phyloP scores from a whole-genome alignment of 2,113 vertebrate species.

The Rhinolophus ferrumequinum region DNA sequence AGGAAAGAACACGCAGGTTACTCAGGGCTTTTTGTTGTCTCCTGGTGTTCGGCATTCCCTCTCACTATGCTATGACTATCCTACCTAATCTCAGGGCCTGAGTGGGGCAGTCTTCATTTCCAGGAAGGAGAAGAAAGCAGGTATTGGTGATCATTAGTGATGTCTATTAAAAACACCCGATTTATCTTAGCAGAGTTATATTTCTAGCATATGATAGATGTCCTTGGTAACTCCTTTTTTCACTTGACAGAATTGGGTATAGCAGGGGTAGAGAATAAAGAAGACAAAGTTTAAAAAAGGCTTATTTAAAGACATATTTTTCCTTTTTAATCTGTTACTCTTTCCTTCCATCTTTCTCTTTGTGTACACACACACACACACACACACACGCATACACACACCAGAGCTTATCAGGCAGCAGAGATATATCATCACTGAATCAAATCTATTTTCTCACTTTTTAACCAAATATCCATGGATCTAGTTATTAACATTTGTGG shows the following conservation, averaged over 20 bases:
- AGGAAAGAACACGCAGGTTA: background rate
- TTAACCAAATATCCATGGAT: background rate
- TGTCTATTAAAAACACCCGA: background rate
- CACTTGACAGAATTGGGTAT: background rate
- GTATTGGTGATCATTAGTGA: background rate
- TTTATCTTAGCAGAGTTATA: background rate
- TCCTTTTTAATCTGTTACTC: background rate
- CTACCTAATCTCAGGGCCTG: background rate
- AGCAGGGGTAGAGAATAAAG: background rate
- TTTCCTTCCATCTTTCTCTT: background rate
- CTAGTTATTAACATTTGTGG: background rate
- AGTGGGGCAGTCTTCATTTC: background rate
- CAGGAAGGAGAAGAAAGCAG: background rate
- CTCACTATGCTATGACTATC: background rate
- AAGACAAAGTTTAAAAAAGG: background rate
- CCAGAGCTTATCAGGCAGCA: background rate
- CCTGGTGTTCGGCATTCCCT: background rate
- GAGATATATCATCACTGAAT: background rate
- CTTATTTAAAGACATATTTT: background rate
- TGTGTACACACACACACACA: accelerated
- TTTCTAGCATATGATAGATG: background rate
- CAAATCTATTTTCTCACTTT: background rate
- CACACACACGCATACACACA: accelerated
- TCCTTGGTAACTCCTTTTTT: background rate
- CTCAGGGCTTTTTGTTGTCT: background rate